Base-by-base conservation (phyloP, 2,113 vertebrate genomes). In the Leptosomus discolor region DNA sequence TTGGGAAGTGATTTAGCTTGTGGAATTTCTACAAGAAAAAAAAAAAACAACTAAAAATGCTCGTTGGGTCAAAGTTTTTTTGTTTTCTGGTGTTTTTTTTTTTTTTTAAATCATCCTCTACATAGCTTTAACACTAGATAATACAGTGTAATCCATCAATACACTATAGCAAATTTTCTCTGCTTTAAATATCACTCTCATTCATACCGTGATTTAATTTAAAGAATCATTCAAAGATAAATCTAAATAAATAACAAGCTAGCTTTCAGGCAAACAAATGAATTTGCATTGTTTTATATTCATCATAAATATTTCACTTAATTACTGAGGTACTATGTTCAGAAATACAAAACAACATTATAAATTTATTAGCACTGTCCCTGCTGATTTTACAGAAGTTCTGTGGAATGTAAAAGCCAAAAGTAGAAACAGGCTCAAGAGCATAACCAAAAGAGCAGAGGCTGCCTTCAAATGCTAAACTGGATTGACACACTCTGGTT, bases 301-400 rank as follows among this genome's bases (percentile, higher is more conserved):
- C 98, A 97, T 98, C 98, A 98, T 98, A 98, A 98, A 98, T 98
- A 98, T 99, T 99, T 98, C 97, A 98, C 98, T 98, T 98, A 98
- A 98, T 99, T 98, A 98, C 98, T 70, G 93, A 98, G 92, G 96
- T 98, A 98, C 97, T 98, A 98, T 97, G 97, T 98, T 98, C 97
- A 97, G 98, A 98, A 98, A 97, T 97, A 98, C 97, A 97, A 98
- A 98, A 98, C 97, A 98, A 95, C 97, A 98, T 99, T 98, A 98
- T 98, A 98, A 98, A 98, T 98, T 98, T 98, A 98, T 98, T 98
- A 98, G 94, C 88, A 93, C 71, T 94, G 88, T 98, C 97, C 98
- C 98, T 97, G 94, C 85, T 97, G 98, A 98, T 97, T 97, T 98
- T 98, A 98, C 79, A 97, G 96, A 97, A 97, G 94, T 98, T 98